Evolutionary conservation across 2,888 invertebrate species (phyloP).

Genomic region (Nemotelus nigrinus): DNA sequence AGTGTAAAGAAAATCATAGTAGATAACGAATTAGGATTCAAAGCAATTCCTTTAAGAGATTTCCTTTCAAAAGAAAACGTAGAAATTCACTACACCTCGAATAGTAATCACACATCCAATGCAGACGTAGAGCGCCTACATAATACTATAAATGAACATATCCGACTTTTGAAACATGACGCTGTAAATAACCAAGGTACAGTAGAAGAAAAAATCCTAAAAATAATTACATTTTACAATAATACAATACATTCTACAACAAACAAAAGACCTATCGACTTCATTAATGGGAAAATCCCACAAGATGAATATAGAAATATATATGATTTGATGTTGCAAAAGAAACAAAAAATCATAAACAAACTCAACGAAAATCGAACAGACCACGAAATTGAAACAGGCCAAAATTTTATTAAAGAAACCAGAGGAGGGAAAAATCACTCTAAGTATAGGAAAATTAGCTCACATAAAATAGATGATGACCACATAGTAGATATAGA

Average conservation of each 20-base stretch:
- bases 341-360: constrained; percentile 18
- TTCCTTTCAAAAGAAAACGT: constrained; percentile 2
- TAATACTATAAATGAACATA: neutral
- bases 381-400: constrained; percentile 19
- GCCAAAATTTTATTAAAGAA: constrained; percentile 31
- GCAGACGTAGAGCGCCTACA: constrained; percentile 4
- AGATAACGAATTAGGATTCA: neutral
- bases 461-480: constrained; percentile 11
- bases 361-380: neutral
- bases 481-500: constrained; percentile 23
- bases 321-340: constrained; percentile 1
- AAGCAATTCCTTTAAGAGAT: neutral
- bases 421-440: constrained; percentile 37
- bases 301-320: constrained; percentile 11
- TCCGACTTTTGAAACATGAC: constrained; percentile 12
- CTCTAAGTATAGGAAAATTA: constrained; percentile 36
- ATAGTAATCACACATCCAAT: constrained; percentile 14
- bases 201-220: constrained; percentile 11
- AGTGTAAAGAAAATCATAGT: neutral
- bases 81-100: neutral
- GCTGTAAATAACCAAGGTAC: constrained; percentile 6
- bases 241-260: constrained; percentile 40
- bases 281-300: constrained; percentile 28
- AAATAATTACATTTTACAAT: constrained; percentile 12
- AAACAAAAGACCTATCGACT: constrained; percentile 33